Percentiles rank a stretch among this genome's conserved stretches.
phyloP scores from a whole-genome alignment of 2,113 vertebrate species.

The Platanista minor region DNA sequence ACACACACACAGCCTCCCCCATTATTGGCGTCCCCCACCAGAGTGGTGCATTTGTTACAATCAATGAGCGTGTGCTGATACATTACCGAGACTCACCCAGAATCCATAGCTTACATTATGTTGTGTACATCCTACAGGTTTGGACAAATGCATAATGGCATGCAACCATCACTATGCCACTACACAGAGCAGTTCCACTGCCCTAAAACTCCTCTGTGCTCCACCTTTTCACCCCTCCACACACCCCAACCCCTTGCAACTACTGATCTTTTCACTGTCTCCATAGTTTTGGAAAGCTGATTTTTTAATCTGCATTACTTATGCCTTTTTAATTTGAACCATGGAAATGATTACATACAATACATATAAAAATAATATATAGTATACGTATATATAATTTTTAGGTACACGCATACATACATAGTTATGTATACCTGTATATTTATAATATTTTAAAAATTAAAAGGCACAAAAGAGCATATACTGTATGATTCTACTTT shows the following conservation, averaged over 20 bases:
- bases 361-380: neutral
- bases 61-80: neutral
- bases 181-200: neutral
- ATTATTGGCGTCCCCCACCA: too few species aligned
- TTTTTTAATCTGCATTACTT: neutral
- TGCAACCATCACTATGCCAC: fast-evolving
- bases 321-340: neutral
- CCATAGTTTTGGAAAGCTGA: neutral
- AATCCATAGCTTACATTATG: neutral
- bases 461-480: neutral
- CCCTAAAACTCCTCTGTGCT: neutral
- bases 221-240: neutral
- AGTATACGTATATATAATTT: neutral
- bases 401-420: neutral
- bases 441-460: neutral
- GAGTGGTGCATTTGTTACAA: neutral
- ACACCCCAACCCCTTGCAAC: neutral
- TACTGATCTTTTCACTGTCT: neutral
- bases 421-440: fast-evolving
- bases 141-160: neutral
- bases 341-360: neutral
- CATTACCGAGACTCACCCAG: neutral
- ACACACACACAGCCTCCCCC: neutral
- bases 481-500: neutral
- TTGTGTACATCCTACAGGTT: neutral